Base-by-base conservation (phyloP, 2,888 invertebrate genomes). In the Spisula subtruncata region DNA sequence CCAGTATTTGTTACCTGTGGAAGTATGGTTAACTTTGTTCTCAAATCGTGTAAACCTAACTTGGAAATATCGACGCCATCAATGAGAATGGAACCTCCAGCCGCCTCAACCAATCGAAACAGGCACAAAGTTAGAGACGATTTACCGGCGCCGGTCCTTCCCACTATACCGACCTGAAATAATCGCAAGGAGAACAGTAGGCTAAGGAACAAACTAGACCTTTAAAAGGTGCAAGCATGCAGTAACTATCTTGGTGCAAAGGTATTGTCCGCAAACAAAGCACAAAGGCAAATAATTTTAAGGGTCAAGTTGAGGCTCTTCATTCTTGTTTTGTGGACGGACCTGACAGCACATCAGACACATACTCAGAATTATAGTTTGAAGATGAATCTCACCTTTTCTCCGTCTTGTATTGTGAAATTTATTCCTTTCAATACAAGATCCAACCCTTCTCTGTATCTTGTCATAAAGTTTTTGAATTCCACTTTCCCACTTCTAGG, bases 11-110 rank as follows among this genome's bases (percentile, higher is more conserved):
- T 83, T 92, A 96, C 97, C 95, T 97, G 97, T 25, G 97, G 97
- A 32, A 97, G 95, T 89, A 97, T 97, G 54, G 97, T 97, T 16
- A 97, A 92, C 80, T 94, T 94, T 6, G 95, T 94, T 41, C 97
- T 92, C 10, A 97, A 94, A 86, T 97, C 96, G 90, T 97, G 97
- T 18, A 96, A 93, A 1, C 96, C 96, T 4, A 96, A 90, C 25
- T 94, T 93, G 16, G 94, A 89, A 46, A 96, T 95, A 66, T 93
- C 91, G 18, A 94, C 86, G 14, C 95, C 96, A 90, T 96, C 96
- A 71, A 96, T 96, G 12, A 92, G 80, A 54, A 96, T 96, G 29
- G 88, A 86, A 8, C 96, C 96, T 10, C 94, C 93, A 18, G 94
- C 93, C 6, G 95, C 91, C 81, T 96, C 96, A 56, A 96, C 94